Percentiles rank a stretch among this genome's conserved stretches.
Conservation (phyloP, 2,113 vertebrate species). For the Progne subis region DNA sequence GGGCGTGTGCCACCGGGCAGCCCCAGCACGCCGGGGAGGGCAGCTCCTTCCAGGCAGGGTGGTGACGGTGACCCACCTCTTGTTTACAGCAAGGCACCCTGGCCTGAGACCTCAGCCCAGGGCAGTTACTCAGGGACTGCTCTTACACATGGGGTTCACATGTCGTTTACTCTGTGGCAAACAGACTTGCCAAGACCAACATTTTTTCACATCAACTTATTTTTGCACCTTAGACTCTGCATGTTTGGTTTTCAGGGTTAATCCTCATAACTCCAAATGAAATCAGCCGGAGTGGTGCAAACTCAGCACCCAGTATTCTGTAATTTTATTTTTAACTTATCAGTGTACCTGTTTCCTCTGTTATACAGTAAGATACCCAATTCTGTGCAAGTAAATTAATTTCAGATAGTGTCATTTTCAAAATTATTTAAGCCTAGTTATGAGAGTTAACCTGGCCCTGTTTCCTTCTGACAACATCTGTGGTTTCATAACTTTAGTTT, state of each 20-base stretch:
- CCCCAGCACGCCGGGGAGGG: fast-evolving
- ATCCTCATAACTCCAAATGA: not conserved
- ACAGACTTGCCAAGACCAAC: not conserved
- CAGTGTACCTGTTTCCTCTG: not conserved
- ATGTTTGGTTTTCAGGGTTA: not conserved
- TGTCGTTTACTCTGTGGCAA: not conserved
- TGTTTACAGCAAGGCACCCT: not conserved
- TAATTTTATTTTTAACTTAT: not conserved
- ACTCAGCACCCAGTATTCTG: not conserved
- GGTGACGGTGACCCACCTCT: not conserved
- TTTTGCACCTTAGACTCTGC: not conserved
- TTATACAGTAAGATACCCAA: not conserved
- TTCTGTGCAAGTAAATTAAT: not conserved
- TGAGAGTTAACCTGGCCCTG: not conserved
- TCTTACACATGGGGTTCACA: not conserved
- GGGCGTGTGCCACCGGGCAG: not conserved
- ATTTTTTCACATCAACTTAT: not conserved
- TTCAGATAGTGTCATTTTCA: not conserved
- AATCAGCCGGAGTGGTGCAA: not conserved
- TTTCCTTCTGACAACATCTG: slow-evolving; percentile 21
- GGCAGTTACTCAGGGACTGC: not conserved
- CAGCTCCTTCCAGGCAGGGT: not conserved
- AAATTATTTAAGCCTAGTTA: not conserved
- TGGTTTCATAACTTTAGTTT: not conserved
- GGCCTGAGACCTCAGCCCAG: not conserved